phyloP scores from a whole-genome alignment of 2,797 vertebrate genomes.

The Silurus aristotelis region DNA sequence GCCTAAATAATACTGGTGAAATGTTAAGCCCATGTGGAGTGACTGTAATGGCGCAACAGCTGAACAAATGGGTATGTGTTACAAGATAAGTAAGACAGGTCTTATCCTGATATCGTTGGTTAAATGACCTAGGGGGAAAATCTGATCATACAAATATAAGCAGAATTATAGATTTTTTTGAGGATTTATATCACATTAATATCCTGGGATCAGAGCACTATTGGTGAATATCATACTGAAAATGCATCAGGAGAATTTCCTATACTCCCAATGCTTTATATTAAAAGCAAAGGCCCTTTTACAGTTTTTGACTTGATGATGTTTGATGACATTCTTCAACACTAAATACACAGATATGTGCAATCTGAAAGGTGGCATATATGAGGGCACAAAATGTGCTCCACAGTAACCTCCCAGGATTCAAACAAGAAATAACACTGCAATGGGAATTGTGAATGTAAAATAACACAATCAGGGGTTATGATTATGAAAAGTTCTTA shows the following conservation, averaged over 20 bases:
- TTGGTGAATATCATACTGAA: slow-evolving; percentile 26
- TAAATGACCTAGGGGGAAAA: neutral
- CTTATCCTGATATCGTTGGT: neutral
- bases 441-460: neutral
- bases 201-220: slow-evolving; percentile 6
- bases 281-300: neutral
- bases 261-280: slow-evolving; percentile 3
- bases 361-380: slow-evolving; percentile 2
- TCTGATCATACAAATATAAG: neutral
- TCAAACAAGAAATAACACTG: slow-evolving; percentile 3
- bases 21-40: neutral
- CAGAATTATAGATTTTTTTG: neutral
- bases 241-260: slow-evolving; percentile 4
- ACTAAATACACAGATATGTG: neutral
- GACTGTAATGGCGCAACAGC: neutral
- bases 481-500: neutral
- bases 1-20: slow-evolving; percentile 31
- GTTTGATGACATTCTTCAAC: neutral
- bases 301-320: neutral
- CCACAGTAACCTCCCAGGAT: neutral
- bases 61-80: neutral
- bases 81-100: neutral
- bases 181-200: neutral
- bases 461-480: neutral
- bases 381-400: neutral